Conservation (phyloP, 2,888 invertebrate species). For the Graphium colonna region DNA sequence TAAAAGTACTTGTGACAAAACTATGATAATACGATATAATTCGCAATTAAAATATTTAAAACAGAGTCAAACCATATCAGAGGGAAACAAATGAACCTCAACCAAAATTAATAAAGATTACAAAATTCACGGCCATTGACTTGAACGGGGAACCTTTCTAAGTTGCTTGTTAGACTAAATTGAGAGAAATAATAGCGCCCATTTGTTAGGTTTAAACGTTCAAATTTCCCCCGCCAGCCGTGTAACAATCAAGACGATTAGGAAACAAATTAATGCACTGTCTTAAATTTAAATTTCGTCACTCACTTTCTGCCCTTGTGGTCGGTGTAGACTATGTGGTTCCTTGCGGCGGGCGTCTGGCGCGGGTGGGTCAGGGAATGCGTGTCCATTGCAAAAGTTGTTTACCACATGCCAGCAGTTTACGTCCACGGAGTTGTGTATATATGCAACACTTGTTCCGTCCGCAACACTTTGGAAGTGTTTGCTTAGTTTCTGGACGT, state of each 20-base stretch:
- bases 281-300: conserved; percentile 27
- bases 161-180: conserved; percentile 77
- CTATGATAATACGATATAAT: too few relatives aligned
- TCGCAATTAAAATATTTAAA: conserved; percentile 33
- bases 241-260: conserved; percentile 47
- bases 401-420: conserved; percentile 18
- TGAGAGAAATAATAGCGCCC: conserved; percentile 77
- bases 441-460: conserved; percentile 28
- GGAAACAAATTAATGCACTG: conserved; percentile 37
- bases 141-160: conserved; percentile 71
- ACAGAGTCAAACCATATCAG: conserved; percentile 57
- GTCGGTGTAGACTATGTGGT: conserved; percentile 76
- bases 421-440: background rate
- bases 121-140: conserved; percentile 78
- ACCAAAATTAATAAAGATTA: conserved; percentile 78
- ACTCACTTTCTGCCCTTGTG: conserved; percentile 78
- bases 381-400: conserved; percentile 52
- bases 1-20: too few relatives aligned
- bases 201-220: conserved; percentile 75
- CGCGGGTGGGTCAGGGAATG: conserved; percentile 56
- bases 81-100: conserved; percentile 62
- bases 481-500: conserved; percentile 51
- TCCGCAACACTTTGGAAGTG: conserved; percentile 50
- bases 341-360: conserved; percentile 64
- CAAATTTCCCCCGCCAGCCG: conserved; percentile 48